Base-by-base conservation (phyloP, 2,888 invertebrate genomes). In the Reticulitermes lucifugus region DNA sequence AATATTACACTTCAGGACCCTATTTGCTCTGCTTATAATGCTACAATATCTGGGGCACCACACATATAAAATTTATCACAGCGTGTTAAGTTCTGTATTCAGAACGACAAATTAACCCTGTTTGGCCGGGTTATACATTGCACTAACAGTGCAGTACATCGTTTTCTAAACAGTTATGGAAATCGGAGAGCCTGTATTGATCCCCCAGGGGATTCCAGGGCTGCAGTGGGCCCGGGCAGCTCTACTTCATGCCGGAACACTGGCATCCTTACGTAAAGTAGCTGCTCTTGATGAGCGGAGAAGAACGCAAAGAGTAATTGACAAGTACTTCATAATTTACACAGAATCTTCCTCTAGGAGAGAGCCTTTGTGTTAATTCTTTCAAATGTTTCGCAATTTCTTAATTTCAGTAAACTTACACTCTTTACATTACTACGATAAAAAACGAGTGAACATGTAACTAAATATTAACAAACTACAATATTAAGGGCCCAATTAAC, bases 81-180 rank as follows among this genome's bases (percentile, higher is more conserved):
- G 14, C 1, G 46, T 46, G 9, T 46, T 12, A 46, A 12, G 9
- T 18, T n/a, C 25, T 25, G 65, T 7, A n/a, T 12, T 9, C 65
- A 9, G 25, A 1, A 6, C 46, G 22, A 46, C 46, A 35, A 29
- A 35, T 73, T 29, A 35, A 41, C 21, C n/a, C 22, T 46, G 21
- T 65, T 1, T 65, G 65, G 25, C n/a, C 9, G 65, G 12, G 65
- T n/a, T n/a, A 65, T 65, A 25, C 10, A n/a, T 25, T 65, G 65
- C 25, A 65, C 25, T 65, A n/a, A 77, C 43, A 77, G 9, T n/a
- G 41, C 46, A 77, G 77, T n/a, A 21, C 70, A 59, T 70, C 70
- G 81, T 81, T 81, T 81, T 81, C 81, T 70, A 81, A 81, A 81
- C 65, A 81, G 81, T 81, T 65, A 81, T 81, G 70, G 81, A 81